Percentiles rank a stretch among this genome's conserved stretches.
These are phyloP conservation scores for Pediacus dermestoides DNA, from an alignment of 2,888 invertebrate genomes.

Conservation along the genomic window DNA sequence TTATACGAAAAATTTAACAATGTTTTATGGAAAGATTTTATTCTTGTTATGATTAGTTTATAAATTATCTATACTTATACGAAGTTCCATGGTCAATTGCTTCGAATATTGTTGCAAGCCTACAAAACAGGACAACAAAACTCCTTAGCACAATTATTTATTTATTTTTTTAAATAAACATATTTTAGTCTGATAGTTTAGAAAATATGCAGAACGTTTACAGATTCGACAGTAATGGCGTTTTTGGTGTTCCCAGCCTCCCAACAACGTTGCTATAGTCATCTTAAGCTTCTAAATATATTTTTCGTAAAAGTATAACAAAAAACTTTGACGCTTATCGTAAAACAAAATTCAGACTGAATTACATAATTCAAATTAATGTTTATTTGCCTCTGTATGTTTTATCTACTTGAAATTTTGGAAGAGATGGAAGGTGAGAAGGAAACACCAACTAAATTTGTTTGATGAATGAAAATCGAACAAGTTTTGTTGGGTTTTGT, in stretches of 20 bases:
- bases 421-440: no score
- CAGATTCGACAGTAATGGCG: constrained; percentile 5
- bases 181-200: background rate
- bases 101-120: constrained; percentile 3
- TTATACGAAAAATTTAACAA: background rate
- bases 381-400: background rate
- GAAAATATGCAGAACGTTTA: no score
- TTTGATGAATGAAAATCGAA: background rate
- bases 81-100: constrained; percentile 6
- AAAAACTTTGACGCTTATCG: no score
- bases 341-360: constrained; percentile 25
- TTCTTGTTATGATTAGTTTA: background rate
- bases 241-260: constrained; percentile 47
- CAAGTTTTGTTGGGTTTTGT: no score
- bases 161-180: constrained; percentile 8
- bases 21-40: no score
- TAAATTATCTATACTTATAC: no score
- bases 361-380: background rate
- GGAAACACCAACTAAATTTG: background rate
- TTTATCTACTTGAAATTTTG: no score
- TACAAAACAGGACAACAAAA: background rate
- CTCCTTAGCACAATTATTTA: constrained; percentile 5
- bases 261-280: constrained; percentile 34
- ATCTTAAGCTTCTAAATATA: constrained; percentile 11
- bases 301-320: no score